Evolutionary conservation across 2,888 invertebrate species (phyloP).

Genomic region (Aphrophora alni): DNA sequence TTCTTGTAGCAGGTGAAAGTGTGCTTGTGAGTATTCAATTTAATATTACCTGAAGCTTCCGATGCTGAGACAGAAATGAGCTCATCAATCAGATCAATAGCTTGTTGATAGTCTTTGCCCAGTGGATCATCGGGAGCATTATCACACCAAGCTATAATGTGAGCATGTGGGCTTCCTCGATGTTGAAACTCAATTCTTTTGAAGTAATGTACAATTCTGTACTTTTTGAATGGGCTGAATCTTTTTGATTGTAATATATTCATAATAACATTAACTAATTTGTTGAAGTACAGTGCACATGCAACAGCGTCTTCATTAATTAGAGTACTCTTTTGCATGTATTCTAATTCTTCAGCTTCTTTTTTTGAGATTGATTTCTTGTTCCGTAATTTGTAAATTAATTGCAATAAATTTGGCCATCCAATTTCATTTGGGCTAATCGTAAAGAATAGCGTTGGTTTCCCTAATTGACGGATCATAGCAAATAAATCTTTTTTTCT

Average conservation of each 20-base stretch:
- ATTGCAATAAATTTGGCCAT: background rate
- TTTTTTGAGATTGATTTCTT: background rate
- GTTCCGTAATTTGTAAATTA: background rate
- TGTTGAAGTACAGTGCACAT: conserved; percentile 49
- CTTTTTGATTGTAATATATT: conserved; percentile 46
- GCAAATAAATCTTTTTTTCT: conserved; percentile 45
- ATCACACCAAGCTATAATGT: conserved; percentile 56
- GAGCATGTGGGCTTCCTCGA: conserved; percentile 56
- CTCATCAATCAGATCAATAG: background rate
- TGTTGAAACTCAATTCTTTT: conserved; percentile 56
- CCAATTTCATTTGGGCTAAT: conserved; percentile 28
- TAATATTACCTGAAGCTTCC: background rate
- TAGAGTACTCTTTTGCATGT: conserved; percentile 10
- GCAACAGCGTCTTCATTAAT: conserved; percentile 41
- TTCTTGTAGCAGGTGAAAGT: conserved; percentile 53
- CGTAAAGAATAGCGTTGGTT: conserved; percentile 32
- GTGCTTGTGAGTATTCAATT: conserved; percentile 51
- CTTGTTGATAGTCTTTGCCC: conserved; percentile 33
- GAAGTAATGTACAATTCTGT: conserved; percentile 46
- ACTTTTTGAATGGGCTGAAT: conserved; percentile 44
- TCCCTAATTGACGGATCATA: conserved; percentile 39
- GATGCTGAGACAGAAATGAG: background rate
- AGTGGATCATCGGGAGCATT: conserved; percentile 52
- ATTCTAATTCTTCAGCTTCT: background rate
- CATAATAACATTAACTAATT: conserved; percentile 48